phyloP scores from a whole-genome alignment of 2,113 vertebrate species.

The Laterallus jamaicensis region DNA sequence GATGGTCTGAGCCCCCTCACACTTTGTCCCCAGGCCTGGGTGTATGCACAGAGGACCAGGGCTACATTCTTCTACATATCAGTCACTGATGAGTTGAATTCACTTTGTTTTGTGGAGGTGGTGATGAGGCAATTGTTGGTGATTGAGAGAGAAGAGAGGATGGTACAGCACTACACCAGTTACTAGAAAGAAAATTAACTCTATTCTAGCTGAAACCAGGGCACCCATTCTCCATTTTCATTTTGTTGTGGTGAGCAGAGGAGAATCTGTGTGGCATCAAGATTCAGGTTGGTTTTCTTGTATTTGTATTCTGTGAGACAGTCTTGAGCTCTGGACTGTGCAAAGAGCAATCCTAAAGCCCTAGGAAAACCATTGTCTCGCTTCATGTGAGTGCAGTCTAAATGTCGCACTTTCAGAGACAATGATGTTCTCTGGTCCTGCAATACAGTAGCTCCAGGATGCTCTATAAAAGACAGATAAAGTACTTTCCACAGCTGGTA shows the following conservation, averaged over 20 bases:
- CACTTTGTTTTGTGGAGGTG: too few relatives aligned
- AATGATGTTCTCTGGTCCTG: background rate
- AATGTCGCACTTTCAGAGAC: background rate
- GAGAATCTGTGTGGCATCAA: background rate
- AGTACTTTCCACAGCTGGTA: background rate
- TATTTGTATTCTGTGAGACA: background rate
- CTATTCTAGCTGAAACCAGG: too few relatives aligned
- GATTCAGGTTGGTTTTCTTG: background rate
- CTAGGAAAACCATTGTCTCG: background rate
- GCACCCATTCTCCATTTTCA: background rate
- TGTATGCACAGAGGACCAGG: too few relatives aligned
- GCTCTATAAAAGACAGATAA: background rate
- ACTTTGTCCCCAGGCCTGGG: too few relatives aligned
- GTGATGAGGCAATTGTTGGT: too few relatives aligned
- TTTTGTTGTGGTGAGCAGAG: background rate
- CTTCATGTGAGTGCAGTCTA: background rate
- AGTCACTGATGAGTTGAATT: too few relatives aligned
- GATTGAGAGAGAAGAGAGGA: too few relatives aligned
- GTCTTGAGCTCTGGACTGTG: background rate
- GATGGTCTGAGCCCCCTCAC: too few relatives aligned
- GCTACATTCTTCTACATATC: too few relatives aligned
- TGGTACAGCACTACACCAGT: too few relatives aligned
- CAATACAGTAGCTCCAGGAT: background rate
- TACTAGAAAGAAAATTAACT: too few relatives aligned
- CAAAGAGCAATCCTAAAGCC: background rate